Evolutionary conservation across 2,113 vertebrate genomes (phyloP).

Genomic region (Noturus placidus): DNA sequence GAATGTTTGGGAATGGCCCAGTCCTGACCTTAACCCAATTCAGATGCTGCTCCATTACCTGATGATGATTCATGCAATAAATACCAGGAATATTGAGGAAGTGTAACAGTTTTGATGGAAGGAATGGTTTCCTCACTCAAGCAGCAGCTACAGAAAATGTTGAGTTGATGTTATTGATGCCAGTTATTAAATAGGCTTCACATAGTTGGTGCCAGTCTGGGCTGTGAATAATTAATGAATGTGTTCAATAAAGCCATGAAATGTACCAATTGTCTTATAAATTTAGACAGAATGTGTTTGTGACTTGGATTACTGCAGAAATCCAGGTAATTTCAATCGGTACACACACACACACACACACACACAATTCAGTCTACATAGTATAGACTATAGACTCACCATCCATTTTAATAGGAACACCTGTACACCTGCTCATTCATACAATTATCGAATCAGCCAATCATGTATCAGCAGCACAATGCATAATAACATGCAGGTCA

Average conservation of each 20-base stretch:
- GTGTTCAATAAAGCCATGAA: background rate
- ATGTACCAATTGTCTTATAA: background rate
- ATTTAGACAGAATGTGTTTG: slow-evolving; percentile 1
- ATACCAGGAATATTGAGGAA: background rate
- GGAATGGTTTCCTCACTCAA: background rate
- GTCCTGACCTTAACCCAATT: background rate
- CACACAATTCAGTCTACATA: background rate
- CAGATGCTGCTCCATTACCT: background rate
- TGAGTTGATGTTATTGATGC: background rate
- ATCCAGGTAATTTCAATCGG: background rate
- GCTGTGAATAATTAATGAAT: slow-evolving; percentile 6
- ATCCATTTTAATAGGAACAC: background rate
- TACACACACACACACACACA: background rate
- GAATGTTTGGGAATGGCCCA: background rate
- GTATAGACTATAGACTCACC: background rate
- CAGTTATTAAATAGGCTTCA: background rate
- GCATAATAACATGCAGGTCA: background rate
- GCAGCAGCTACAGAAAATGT: background rate
- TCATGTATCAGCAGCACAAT: background rate
- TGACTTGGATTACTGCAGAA: background rate
- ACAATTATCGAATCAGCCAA: background rate
- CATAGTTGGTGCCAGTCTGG: background rate
- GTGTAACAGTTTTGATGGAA: background rate
- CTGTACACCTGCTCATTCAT: background rate
- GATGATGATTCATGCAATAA: background rate